Evolutionary conservation across 2,888 invertebrate genomes (phyloP).

Genomic region (Hypolimnas misippus): DNA sequence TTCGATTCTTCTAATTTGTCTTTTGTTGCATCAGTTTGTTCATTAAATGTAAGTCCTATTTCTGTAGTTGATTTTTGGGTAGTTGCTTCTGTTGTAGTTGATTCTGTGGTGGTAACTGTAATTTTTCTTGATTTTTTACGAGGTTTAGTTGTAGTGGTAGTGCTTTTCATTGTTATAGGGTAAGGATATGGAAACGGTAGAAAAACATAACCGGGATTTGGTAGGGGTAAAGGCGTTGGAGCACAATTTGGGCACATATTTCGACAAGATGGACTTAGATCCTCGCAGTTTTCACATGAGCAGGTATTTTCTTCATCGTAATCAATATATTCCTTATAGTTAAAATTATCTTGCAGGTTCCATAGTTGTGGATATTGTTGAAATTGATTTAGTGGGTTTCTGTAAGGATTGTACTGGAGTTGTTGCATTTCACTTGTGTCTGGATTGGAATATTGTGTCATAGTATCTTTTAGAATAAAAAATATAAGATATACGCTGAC

Average conservation of each 20-base stretch:
- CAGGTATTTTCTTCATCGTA: conserved; percentile 50
- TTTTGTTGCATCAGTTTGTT: conserved; percentile 22
- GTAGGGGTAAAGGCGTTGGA: conserved; percentile 14
- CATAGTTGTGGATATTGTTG: conserved; percentile 27
- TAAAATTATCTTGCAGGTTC: conserved; percentile 20
- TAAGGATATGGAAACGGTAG: conserved; percentile 40
- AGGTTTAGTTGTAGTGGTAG: conserved; percentile 14
- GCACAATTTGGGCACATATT: conserved; percentile 40
- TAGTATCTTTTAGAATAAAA: conserved; percentile 21
- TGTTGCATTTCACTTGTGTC: conserved; percentile 20
- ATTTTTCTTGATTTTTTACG: conserved; percentile 32
- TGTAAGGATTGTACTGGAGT: conserved; percentile 28
- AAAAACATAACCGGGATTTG: conserved; percentile 30
- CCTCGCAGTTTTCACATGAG: conserved; percentile 39
- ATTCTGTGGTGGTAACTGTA: conserved; percentile 19
- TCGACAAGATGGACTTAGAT: conserved; percentile 40
- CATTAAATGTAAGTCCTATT: conserved; percentile 20
- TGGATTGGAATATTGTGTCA: conserved; percentile 28
- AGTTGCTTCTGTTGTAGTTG: conserved; percentile 21
- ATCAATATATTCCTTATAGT: conserved; percentile 42
- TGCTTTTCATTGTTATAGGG: conserved; percentile 22
- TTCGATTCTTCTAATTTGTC: conserved; percentile 10
- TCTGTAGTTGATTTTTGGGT: conserved; percentile 20
- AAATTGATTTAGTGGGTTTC: conserved; percentile 19
- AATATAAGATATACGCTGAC: conserved; percentile 24